A percentile compares a stretch with the other conserved stretches of the same genome.
These are phyloP conservation scores for Trilocha varians DNA, from an alignment of 2,888 invertebrate genomes.

Conservation along the genomic window DNA sequence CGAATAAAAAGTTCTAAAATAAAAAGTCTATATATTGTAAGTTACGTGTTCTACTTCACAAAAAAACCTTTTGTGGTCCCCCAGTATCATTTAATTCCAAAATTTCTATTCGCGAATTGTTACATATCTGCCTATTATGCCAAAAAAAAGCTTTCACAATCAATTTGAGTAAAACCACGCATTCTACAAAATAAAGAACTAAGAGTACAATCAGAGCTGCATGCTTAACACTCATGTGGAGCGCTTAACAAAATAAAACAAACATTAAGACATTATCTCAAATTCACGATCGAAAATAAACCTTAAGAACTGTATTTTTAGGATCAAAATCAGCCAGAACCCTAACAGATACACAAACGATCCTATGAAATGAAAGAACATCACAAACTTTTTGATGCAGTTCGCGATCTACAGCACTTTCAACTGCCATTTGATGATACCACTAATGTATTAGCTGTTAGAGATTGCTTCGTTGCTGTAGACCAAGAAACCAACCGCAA, in stretches of 20 bases:
- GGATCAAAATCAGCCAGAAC: conserved; percentile 13
- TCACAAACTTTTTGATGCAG: conserved; percentile 18
- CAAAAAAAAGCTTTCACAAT: conserved; percentile 1
- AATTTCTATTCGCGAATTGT: too few species aligned
- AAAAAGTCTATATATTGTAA: too few species aligned
- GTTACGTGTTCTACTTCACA: too few species aligned
- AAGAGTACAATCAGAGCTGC: background rate
- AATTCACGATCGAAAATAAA: conserved; percentile 15
- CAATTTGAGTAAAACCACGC: conserved; percentile 4
- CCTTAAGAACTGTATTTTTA: conserved; percentile 13
- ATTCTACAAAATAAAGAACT: conserved; percentile 6
- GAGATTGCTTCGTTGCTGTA: conserved; percentile 5
- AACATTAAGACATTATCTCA: conserved; percentile 1
- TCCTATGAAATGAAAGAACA: conserved; percentile 28
- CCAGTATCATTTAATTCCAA: too few species aligned
- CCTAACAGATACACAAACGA: conserved; percentile 22
- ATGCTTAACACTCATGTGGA: conserved; percentile 8
- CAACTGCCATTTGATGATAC: conserved; percentile 14
- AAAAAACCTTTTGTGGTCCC: too few species aligned
- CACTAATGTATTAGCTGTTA: conserved; percentile 12
- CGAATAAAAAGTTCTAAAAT: too few species aligned
- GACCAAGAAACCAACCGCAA: conserved; percentile 8
- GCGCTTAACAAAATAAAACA: conserved; percentile 18
- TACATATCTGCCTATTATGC: too few species aligned
- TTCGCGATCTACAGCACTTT: conserved; percentile 6